These are phyloP conservation scores for Muscicapa comitata DNA, from an alignment of 2,797 vertebrate genomes.

Conservation along the genomic window DNA sequence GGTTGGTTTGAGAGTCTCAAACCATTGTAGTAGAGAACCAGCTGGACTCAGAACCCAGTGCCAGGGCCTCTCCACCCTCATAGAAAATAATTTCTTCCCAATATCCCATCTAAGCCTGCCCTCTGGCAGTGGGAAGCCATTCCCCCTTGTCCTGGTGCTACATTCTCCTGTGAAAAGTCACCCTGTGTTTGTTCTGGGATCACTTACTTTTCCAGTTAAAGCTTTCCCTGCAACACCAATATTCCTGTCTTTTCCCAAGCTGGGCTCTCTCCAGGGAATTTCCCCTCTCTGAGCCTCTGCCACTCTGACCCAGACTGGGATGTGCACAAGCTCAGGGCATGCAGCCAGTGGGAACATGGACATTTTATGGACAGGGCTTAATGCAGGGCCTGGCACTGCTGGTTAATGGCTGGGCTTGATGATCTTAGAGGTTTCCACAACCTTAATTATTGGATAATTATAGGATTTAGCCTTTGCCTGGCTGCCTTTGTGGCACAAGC, in stretches of 20 bases:
- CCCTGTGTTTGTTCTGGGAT: not conserved
- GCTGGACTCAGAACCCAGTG: not conserved
- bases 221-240: not conserved
- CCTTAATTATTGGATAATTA: not conserved
- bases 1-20: not conserved
- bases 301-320: not conserved
- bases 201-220: not conserved
- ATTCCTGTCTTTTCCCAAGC: not conserved
- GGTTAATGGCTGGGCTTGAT: not conserved
- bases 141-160: too few relatives aligned
- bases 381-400: not conserved
- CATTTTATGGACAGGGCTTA: not conserved
- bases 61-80: not conserved
- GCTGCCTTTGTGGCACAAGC: not conserved
- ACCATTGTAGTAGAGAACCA: not conserved
- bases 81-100: not conserved
- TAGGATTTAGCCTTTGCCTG: not conserved
- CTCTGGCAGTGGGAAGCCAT: not conserved
- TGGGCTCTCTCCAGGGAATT: not conserved
- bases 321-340: fast-evolving
- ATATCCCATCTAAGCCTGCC: not conserved
- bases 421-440: not conserved
- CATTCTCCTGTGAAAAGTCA: not conserved
- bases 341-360: not conserved
- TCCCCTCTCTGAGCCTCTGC: not conserved